A percentile compares a stretch with the other conserved stretches of the same genome.
Evolutionary conservation across 2,797 vertebrate genomes (phyloP).

Genomic region (Pampus argenteus): DNA sequence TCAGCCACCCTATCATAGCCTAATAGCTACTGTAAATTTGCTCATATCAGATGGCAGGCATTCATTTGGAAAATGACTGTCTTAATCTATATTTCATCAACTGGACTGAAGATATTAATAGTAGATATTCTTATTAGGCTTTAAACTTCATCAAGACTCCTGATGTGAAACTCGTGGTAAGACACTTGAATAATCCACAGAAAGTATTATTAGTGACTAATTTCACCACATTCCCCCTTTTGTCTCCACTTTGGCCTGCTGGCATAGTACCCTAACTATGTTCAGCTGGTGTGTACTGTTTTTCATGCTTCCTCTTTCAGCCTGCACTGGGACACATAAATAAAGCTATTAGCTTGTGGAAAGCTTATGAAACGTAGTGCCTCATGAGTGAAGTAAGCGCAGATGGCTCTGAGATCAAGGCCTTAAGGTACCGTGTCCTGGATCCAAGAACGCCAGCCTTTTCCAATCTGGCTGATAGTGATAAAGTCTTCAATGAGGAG

Average conservation of each 20-base stretch:
- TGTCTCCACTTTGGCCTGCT: constrained; percentile 42
- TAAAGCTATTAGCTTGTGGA: constrained; percentile 63
- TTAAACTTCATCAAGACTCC: constrained; percentile 68
- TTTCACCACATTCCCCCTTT: constrained; percentile 43
- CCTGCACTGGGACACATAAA: constrained; percentile 66
- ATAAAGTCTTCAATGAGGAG: constrained; percentile 53
- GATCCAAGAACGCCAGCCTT: constrained; percentile 50
- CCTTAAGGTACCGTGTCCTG: constrained; percentile 54
- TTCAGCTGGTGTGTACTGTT: constrained; percentile 65
- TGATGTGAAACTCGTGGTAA: constrained; percentile 59
- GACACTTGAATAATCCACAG: constrained; percentile 46
- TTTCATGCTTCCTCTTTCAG: constrained; percentile 52
- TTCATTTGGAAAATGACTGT: constrained; percentile 78
- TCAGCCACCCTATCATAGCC: constrained; percentile 62
- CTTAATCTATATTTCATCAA: constrained; percentile 82
- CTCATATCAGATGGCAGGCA: constrained; percentile 72
- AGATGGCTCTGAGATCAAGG: constrained; percentile 75
- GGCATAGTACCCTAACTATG: constrained; percentile 37
- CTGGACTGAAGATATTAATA: constrained; percentile 74
- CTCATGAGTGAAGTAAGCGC: constrained; percentile 63
- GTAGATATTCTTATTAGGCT: constrained; percentile 72
- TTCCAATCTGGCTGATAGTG: constrained; percentile 62
- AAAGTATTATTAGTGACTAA: constrained; percentile 52
- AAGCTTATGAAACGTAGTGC: constrained; percentile 67
- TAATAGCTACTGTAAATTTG: constrained; percentile 79